phyloP scores from a whole-genome alignment of 2,888 invertebrate genomes.

The Homarus gammarus region DNA sequence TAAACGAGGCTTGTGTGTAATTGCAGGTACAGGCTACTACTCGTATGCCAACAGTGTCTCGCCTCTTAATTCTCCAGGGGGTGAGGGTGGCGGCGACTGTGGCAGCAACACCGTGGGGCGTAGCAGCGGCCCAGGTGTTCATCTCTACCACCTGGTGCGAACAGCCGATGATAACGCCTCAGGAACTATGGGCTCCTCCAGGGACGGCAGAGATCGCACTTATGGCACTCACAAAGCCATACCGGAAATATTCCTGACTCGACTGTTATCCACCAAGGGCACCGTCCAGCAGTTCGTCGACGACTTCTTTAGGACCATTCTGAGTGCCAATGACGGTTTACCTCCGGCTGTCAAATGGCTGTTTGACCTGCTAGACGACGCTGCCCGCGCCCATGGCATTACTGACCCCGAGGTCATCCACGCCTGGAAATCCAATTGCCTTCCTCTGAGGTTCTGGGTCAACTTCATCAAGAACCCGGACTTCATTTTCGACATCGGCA shows the following conservation, averaged over 20 bases:
- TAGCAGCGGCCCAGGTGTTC: conserved; percentile 35
- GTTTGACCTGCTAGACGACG: conserved; percentile 95
- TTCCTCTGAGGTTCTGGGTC: conserved; percentile 97
- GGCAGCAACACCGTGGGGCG: conserved; percentile 52
- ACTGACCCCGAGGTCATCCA: conserved; percentile 77
- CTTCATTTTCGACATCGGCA: conserved; percentile 97
- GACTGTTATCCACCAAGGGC: conserved; percentile 95
- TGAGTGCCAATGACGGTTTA: conserved; percentile 77
- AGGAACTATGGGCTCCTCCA: conserved; percentile 57
- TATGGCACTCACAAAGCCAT: conserved; percentile 82
- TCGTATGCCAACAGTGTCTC: conserved; percentile 75
- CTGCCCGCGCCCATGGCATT: conserved; percentile 83
- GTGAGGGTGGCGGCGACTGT: conserved; percentile 47
- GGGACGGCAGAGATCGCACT: conserved; percentile 62
- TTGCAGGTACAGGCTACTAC: conserved; percentile 74
- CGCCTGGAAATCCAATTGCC: conserved; percentile 79
- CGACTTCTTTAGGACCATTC: conserved; percentile 80
- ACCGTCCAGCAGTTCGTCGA: conserved; percentile 86
- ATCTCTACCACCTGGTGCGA: conserved; percentile 73
- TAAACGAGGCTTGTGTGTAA: neutral
- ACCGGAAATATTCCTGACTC: conserved; percentile 94
- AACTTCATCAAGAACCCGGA: conserved; percentile 98
- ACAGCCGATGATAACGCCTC: conserved; percentile 52
- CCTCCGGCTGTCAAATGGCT: conserved; percentile 97
- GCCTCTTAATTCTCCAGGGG: conserved; percentile 66